phyloP scores from a whole-genome alignment of 2,888 invertebrate genomes.

The Heliconius sara region DNA sequence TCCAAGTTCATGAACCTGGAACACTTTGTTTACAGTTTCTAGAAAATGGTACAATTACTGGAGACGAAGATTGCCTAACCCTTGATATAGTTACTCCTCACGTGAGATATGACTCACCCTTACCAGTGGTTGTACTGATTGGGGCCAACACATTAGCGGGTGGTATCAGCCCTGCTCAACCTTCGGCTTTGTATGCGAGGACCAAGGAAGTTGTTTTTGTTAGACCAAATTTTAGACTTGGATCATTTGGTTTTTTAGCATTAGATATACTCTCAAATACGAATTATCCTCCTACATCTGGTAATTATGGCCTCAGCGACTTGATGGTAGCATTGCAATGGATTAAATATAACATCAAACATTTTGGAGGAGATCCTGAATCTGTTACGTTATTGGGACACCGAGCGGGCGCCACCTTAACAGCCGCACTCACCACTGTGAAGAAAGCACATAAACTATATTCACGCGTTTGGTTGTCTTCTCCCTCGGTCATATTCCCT shows the following conservation, averaged over 20 bases:
- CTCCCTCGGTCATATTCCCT: conserved; percentile 89
- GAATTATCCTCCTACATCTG: conserved; percentile 89
- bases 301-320: conserved; percentile 94
- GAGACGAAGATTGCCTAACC: conserved; percentile 92
- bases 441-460: conserved; percentile 86
- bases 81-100: conserved; percentile 93
- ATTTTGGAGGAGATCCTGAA: conserved; percentile 92
- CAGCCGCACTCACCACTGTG: conserved; percentile 88
- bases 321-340: conserved; percentile 90
- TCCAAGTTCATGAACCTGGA: conserved; percentile 86
- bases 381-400: conserved; percentile 93
- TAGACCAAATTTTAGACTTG: conserved; percentile 92
- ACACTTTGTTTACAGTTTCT: conserved; percentile 88
- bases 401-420: conserved; percentile 92
- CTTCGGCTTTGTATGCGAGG: conserved; percentile 90
- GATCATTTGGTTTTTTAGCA: conserved; percentile 92
- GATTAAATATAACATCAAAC: conserved; percentile 91
- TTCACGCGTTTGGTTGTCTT: conserved; percentile 91
- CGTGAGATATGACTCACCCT: conserved; percentile 89
- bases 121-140: conserved; percentile 92
- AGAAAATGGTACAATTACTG: conserved; percentile 86
- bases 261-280: conserved; percentile 87
- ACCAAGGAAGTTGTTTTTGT: conserved; percentile 93
- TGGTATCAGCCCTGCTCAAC: conserved; percentile 89
- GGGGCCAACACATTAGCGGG: conserved; percentile 92